phyloP scores from a whole-genome alignment of 2,888 invertebrate genomes.

The Aporophyla lueneburgensis region DNA sequence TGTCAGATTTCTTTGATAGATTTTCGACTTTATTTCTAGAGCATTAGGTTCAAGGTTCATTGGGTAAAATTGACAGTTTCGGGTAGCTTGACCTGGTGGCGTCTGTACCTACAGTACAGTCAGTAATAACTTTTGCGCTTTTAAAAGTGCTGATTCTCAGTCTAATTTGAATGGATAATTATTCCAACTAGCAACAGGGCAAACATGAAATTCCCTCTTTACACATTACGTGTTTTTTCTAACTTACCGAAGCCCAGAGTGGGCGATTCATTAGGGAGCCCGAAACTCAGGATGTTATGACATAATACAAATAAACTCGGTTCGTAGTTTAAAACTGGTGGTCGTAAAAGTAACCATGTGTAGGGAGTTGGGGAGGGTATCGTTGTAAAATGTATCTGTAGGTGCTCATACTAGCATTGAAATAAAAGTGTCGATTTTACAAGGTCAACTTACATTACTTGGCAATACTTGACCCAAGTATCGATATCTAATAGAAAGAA shows the following conservation, averaged over 20 bases:
- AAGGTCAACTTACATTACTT: too few relatives aligned
- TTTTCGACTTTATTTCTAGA: too few relatives aligned
- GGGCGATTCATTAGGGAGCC: conserved; percentile 31
- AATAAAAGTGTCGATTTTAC: background rate
- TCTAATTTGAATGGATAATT: background rate
- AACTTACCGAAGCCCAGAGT: conserved; percentile 28
- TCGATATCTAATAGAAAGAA: too few relatives aligned
- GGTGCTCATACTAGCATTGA: background rate
- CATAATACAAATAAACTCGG: conserved; percentile 68
- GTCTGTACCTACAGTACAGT: too few relatives aligned
- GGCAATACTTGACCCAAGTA: too few relatives aligned
- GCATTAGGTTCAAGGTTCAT: too few relatives aligned
- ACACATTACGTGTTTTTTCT: conserved; percentile 25
- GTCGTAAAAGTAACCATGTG: conserved; percentile 64
- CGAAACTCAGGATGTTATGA: conserved; percentile 70
- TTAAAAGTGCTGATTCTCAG: background rate
- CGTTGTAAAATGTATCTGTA: background rate
- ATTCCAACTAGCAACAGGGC: background rate
- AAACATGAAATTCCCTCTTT: conserved; percentile 8
- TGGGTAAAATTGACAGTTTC: too few relatives aligned
- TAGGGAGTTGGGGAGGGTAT: background rate
- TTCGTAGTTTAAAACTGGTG: conserved; percentile 58
- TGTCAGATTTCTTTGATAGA: too few relatives aligned
- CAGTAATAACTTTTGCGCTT: background rate
- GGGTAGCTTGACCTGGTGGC: too few relatives aligned